Base-by-base conservation (phyloP, 2,888 invertebrate species). In the Thecocarcelia acutangulata region DNA sequence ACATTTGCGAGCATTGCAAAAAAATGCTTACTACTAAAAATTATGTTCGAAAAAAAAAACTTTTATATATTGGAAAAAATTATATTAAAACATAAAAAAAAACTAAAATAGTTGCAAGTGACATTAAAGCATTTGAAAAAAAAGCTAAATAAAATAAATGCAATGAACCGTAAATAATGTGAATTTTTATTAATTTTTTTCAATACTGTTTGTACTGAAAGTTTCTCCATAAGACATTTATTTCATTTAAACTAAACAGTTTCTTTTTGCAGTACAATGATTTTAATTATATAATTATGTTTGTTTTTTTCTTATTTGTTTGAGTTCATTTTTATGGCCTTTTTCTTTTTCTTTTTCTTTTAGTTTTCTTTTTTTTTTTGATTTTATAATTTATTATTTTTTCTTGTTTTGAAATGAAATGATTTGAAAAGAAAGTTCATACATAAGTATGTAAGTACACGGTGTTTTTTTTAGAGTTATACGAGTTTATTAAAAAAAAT, bases 201-300 rank as follows among this genome's bases (percentile, higher is more conserved):
- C 48, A 9, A 9, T 68, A 11, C n/a, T 59, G 19, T 58, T 48
- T 44, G 2, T 24, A 42, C 58, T 64, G 40, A 56, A 63, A 69
- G 56, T 82, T 78, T 78, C 82, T 64, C 77, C 52, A 48, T 15
- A 80, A 75, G 59, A 66, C 72, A 73, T 66, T 33, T 74, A 73
- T 66, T 33, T 74, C 42, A 80, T 69, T 69, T 46, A 76, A 33
- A 44, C 46, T 40, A 12, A 69, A 63, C 24, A 48, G 61, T 64
- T 58, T 48, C 56, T 17, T 69, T 33, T 70, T 50, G 37, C 58
- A 58, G 19, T 68, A 50, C 69, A 74, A 44, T 48, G 46, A 52
- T 69, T 76, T 78, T 78, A 82, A 82, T 82, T 82, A 78, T 66
- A 70, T 69, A 70, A 72, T 75, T 75, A 56, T 46, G 52, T 33